phyloP scores from a whole-genome alignment of 2,797 vertebrate genomes.

The Pangasius djambal region DNA sequence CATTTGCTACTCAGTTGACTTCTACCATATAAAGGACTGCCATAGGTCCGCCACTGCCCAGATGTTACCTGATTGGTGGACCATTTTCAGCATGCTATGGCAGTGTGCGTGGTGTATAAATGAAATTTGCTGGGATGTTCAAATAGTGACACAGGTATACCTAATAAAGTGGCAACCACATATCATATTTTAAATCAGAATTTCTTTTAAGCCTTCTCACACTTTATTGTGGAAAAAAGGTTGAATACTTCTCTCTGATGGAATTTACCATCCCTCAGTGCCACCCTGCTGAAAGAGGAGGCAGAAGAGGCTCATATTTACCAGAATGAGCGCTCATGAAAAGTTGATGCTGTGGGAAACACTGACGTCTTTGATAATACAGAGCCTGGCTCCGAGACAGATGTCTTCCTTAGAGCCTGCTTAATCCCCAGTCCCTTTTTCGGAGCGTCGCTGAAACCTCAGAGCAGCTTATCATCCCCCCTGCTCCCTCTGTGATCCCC shows the following conservation, averaged over 20 bases:
- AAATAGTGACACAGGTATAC: background rate
- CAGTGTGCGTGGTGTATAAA: background rate
- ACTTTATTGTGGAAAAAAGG: background rate
- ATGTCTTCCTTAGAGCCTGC: slow-evolving; percentile 80
- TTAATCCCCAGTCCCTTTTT: slow-evolving; percentile 78
- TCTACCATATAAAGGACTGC: background rate
- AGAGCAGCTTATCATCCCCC: slow-evolving; percentile 75
- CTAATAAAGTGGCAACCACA: background rate
- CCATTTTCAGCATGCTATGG: background rate
- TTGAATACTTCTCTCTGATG: background rate
- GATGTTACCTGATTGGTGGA: background rate
- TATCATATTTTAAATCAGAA: slow-evolving; percentile 5
- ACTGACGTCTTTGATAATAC: slow-evolving; percentile 80
- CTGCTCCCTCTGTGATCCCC: slow-evolving; percentile 60
- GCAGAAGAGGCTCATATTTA: slow-evolving; percentile 75
- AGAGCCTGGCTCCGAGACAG: slow-evolving; percentile 77
- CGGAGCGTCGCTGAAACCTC: slow-evolving; percentile 74
- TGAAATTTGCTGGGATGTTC: background rate
- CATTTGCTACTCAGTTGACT: background rate
- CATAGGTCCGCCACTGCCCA: background rate
- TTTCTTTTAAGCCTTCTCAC: background rate
- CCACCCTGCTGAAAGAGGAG: slow-evolving; percentile 24
- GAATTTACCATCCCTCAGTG: slow-evolving; percentile 35
- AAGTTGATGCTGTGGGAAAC: slow-evolving; percentile 83
- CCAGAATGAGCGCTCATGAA: slow-evolving; percentile 78